phyloP scores from a whole-genome alignment of 2,888 invertebrate genomes.

The Alcis repandata region DNA sequence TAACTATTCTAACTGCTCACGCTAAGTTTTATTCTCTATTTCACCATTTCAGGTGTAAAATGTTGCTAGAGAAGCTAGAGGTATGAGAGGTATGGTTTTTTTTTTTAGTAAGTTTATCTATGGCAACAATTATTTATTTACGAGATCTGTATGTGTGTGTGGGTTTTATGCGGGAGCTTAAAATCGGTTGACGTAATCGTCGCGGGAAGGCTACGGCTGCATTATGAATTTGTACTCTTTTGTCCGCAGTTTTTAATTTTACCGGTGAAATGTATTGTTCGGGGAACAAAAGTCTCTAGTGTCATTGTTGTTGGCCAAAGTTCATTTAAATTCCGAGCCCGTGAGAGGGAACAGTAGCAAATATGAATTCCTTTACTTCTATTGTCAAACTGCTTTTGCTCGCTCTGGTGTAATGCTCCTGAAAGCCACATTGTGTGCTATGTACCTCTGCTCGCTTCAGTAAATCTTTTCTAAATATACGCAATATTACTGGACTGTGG shows the following conservation, averaged over 20 bases:
- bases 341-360: slow-evolving; percentile 84
- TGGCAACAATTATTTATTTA: neutral
- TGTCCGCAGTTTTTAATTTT: slow-evolving; percentile 85
- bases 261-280: slow-evolving; percentile 85
- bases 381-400: slow-evolving; percentile 81
- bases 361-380: slow-evolving; percentile 84
- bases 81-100: neutral
- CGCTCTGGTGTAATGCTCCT: slow-evolving; percentile 76
- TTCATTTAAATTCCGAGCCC: slow-evolving; percentile 84
- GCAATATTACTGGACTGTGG: slow-evolving; percentile 40
- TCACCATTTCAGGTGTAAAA: neutral
- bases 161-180: neutral
- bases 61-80: neutral
- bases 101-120: neutral
- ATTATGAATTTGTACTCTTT: slow-evolving; percentile 85
- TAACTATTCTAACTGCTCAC: neutral
- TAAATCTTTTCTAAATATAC: slow-evolving; percentile 48
- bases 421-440: slow-evolving; percentile 71
- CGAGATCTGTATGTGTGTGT: neutral
- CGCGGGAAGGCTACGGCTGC: slow-evolving; percentile 68
- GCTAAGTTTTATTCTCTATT: neutral
- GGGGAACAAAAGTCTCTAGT: slow-evolving; percentile 83
- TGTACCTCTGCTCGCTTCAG: slow-evolving; percentile 49
- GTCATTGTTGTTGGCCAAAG: slow-evolving; percentile 85
- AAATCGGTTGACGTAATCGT: slow-evolving; percentile 55